Evolutionary conservation across 1,140 invertebrate genomes (phyloP).

Genomic region (Branchinecta lindahli): DNA sequence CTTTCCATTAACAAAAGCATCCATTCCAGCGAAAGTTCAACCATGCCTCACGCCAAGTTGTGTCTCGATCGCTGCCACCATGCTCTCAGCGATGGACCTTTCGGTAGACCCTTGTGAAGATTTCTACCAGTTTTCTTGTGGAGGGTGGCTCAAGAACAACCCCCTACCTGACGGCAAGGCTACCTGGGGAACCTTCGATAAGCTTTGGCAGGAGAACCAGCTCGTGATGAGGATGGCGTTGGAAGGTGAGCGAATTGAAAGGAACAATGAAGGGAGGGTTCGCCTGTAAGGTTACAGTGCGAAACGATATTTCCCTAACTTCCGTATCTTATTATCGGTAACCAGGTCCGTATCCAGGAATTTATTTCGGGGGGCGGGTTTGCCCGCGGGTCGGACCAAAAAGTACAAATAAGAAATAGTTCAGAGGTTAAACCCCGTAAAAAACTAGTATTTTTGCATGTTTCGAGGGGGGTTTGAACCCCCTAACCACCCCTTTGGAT

Average conservation of each 20-base stretch:
- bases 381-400: too few relatives aligned
- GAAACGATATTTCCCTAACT: not conserved
- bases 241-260: constrained; percentile 31
- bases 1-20: too few relatives aligned
- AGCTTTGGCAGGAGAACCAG: constrained; percentile 82
- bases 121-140: constrained; percentile 87
- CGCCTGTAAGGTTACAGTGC: not conserved
- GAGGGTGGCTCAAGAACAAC: constrained; percentile 78
- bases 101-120: constrained; percentile 74
- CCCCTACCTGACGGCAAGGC: constrained; percentile 65
- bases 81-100: constrained; percentile 65
- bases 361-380: too few relatives aligned
- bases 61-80: constrained; percentile 65
- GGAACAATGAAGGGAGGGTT: constrained; percentile 32
- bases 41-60: constrained; percentile 65
- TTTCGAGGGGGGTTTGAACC: too few relatives aligned
- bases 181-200: constrained; percentile 89
- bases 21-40: too few relatives aligned
- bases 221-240: constrained; percentile 76
- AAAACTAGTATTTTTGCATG: too few relatives aligned
- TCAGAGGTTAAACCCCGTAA: too few relatives aligned
- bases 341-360: too few relatives aligned
- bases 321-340: not conserved
- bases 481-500: too few relatives aligned
- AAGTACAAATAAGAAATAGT: too few relatives aligned